Percentiles rank a stretch among this genome's conserved stretches.
phyloP scores from a whole-genome alignment of 2,797 vertebrate species.

The Neostethus bicornis region DNA sequence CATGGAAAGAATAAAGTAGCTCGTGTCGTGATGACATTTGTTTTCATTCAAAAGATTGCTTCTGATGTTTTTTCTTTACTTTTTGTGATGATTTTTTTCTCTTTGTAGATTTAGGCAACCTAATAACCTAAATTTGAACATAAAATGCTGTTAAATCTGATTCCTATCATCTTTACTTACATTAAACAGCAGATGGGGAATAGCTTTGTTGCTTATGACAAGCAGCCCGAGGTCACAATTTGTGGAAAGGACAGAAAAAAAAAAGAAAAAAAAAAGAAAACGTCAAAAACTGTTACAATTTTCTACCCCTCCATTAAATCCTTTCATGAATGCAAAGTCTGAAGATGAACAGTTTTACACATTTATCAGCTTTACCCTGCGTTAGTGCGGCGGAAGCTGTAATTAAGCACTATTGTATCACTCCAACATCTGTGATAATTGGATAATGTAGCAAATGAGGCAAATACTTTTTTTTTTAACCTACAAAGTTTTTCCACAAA shows the following conservation, averaged over 20 bases:
- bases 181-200: conserved; percentile 41
- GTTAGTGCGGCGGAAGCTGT: conserved; percentile 7
- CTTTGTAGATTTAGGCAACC: conserved; percentile 15
- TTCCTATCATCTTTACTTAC: conserved; percentile 42
- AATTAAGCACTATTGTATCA: conserved; percentile 10
- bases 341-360: conserved; percentile 17
- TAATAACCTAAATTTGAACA: conserved; percentile 25
- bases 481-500: conserved; percentile 20
- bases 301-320: conserved; percentile 20
- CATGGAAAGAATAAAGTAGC: conserved; percentile 15
- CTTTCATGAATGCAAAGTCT: conserved; percentile 21
- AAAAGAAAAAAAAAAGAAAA: conserved; percentile 18
- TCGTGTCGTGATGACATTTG: conserved; percentile 31
- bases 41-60: conserved; percentile 14
- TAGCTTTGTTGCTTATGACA: conserved; percentile 14
- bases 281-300: conserved; percentile 24
- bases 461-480: conserved; percentile 19
- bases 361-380: conserved; percentile 11
- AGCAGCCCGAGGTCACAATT: conserved; percentile 40
- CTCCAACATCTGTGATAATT: conserved; percentile 19
- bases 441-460: conserved; percentile 19
- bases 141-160: conserved; percentile 35
- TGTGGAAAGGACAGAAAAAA: conserved; percentile 31
- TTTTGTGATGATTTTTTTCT: conserved; percentile 26
- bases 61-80: conserved; percentile 6